Percentiles rank a stretch among this genome's conserved stretches.
These are phyloP conservation scores for Mirounga angustirostris DNA, from an alignment of 2,113 vertebrate genomes.

Conservation along the genomic window DNA sequence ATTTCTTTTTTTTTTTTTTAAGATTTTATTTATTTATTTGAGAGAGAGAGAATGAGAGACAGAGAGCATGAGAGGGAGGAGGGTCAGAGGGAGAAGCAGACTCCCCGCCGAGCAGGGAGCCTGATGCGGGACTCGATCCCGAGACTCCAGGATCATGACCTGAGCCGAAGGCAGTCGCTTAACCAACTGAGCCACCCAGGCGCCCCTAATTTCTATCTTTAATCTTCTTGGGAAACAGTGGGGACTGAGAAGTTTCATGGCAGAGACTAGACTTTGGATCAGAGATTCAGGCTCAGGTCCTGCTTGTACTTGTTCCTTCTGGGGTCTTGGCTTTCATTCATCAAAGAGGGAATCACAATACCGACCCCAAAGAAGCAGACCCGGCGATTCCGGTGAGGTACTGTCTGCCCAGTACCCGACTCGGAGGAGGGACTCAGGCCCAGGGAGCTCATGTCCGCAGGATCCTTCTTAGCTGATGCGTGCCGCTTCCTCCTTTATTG, in stretches of 20 bases:
- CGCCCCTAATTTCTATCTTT: neutral
- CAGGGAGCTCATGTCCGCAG: rapidly evolving
- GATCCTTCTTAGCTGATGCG: neutral
- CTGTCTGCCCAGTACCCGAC: neutral
- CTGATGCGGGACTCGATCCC: no score
- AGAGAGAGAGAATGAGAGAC: no score
- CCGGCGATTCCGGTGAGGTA: neutral
- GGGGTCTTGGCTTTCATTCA: neutral
- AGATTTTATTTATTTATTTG: no score
- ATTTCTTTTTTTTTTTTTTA: no score
- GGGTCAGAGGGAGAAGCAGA: no score
- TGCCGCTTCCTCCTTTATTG: neutral
- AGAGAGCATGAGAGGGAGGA: no score
- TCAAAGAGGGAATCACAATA: neutral
- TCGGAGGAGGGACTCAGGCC: rapidly evolving
- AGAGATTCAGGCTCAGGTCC: neutral
- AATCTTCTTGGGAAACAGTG: neutral
- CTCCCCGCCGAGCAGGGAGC: no score
- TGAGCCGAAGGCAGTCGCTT: no score
- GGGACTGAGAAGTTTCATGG: neutral
- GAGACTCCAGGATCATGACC: no score
- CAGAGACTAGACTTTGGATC: neutral
- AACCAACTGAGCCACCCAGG: no score
- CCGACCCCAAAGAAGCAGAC: neutral
- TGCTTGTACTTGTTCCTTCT: neutral